Evolutionary conservation across 2,888 invertebrate species (phyloP).

Genomic region (Heliconius hortense): DNA sequence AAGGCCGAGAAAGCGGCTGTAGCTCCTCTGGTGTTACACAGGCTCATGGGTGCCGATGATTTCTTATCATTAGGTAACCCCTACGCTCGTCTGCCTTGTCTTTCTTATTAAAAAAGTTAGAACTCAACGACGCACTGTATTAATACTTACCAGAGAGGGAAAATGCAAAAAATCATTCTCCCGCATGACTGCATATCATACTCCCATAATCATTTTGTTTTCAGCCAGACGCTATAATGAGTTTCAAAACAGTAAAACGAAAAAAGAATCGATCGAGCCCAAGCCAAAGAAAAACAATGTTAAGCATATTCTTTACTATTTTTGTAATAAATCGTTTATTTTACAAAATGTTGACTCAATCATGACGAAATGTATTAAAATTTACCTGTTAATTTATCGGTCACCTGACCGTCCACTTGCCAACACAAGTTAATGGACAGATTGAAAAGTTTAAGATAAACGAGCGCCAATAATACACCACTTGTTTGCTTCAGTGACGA

Average conservation of each 20-base stretch:
- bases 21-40: too few species aligned
- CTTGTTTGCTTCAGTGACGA: constrained; percentile 32
- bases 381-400: constrained; percentile 58
- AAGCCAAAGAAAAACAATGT: neutral
- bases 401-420: constrained; percentile 66
- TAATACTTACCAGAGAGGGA: neutral
- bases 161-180: too few species aligned
- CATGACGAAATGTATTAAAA: constrained; percentile 21
- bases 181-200: too few species aligned
- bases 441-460: constrained; percentile 34
- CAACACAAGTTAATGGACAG: constrained; percentile 52
- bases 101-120: too few species aligned
- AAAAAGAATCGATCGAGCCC: neutral
- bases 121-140: neutral
- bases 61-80: too few species aligned
- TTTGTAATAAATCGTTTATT: constrained; percentile 12
- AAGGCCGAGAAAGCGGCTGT: too few species aligned
- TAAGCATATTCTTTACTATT: neutral
- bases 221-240: too few species aligned
- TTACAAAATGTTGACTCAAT: constrained; percentile 28
- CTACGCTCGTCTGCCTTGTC: neutral
- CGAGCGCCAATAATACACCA: constrained; percentile 26
- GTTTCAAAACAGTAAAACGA: too few species aligned
- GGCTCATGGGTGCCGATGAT: too few species aligned
- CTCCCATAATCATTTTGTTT: too few species aligned